A percentile compares a stretch with the other conserved stretches of the same genome.
phyloP scores from a whole-genome alignment of 1,140 invertebrate species.

The Hyposmocoma kahamanoa region DNA sequence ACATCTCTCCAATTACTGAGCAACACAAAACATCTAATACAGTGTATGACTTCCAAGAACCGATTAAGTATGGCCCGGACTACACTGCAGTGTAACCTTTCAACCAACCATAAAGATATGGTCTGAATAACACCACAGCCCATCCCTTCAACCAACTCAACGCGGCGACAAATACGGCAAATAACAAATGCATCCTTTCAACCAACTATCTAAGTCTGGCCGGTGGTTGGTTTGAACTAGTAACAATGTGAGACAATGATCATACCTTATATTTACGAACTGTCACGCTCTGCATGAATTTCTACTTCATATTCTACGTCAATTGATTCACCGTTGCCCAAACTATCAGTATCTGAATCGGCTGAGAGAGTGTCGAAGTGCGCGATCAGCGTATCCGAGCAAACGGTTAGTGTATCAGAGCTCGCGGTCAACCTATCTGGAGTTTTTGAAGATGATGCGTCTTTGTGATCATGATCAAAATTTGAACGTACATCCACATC shows the following conservation, averaged over 20 bases:
- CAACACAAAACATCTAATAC: too few relatives aligned
- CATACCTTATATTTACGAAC: conserved; percentile 6
- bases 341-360: conserved; percentile 17
- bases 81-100: background rate
- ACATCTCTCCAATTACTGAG: background rate
- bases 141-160: background rate
- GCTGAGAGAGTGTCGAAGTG: conserved; percentile 15
- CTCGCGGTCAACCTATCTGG: background rate
- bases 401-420: conserved; percentile 16
- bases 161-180: background rate
- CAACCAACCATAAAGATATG: background rate
- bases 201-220: background rate
- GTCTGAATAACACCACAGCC: background rate
- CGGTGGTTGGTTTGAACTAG: background rate
- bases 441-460: background rate
- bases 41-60: too few relatives aligned
- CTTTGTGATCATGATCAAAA: conserved; percentile 3
- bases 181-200: background rate
- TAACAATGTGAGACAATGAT: background rate
- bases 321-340: conserved; percentile 12
- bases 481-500: conserved; percentile 8
- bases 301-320: background rate
- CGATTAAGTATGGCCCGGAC: background rate
- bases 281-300: conserved; percentile 9
- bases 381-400: conserved; percentile 13